Evolutionary conservation across 37 sponge, comb jelly and placozoan species (phyloP), one percentile per base, ranked within the genome.

Genomic region (Beroe forskalii): DNA sequence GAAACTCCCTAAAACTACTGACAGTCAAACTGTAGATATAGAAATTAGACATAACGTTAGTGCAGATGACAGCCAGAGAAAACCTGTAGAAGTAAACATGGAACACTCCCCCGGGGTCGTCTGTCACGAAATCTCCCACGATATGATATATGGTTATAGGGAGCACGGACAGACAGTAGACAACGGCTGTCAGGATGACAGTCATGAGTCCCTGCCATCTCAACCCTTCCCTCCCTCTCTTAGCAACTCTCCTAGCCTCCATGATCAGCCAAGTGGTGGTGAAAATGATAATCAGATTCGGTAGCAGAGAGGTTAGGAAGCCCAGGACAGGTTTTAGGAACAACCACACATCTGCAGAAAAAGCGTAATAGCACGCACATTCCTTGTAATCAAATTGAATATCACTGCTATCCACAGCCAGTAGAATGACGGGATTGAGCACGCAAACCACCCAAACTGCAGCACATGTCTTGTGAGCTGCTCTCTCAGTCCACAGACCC

Each of bases 181-280:
- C 66, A n/a, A 63, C 14, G 2, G 66, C 66, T 28, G 66, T 63
- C 23, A 63, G 66, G n/a, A 63, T 63, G 9, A 63, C 66, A 3
- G 66, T 63, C 24, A 63, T 63, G 23, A 63, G 66, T 4, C 66
- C 66, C 66, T 63, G 66, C 66, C 66, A 19, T 20, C 66, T 24
- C 2, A 63, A 30, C 20, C 25, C 25, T 24, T 63, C 66, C 25
- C 66, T 8, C 24, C 25, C 28, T 63, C n/a, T 8, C 6, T 20
- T 24, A 3, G 66, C 66, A 63, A 63, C 66, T 63, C 25, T 63
- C 66, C 66, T 8, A 3, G 66, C 66, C 25, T 63, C 66, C 9
- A 23, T 28, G 6, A 63, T 63, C 24, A 63, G 66, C 24, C 20
- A 30, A 3, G 23, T 30, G 25, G 66, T 63, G 66, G 66, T 63